These are phyloP conservation scores for Ips typographus DNA, from an alignment of 1,140 invertebrate genomes.

Conservation along the genomic window DNA sequence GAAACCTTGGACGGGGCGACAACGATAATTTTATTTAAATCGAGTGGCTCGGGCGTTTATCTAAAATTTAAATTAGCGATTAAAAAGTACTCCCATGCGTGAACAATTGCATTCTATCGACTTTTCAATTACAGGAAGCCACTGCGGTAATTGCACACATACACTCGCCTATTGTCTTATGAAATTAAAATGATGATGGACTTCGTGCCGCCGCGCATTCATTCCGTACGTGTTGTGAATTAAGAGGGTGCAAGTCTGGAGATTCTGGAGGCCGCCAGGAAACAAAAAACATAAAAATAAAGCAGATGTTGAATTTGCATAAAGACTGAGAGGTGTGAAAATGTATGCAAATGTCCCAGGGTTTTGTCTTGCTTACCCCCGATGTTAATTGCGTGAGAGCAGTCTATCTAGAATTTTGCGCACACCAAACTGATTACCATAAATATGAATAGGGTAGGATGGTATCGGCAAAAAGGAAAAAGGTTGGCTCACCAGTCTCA, in stretches of 20 bases:
- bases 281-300: background rate
- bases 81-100: slow-evolving; percentile 5
- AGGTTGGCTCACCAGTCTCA: background rate
- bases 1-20: background rate
- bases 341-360: too few species aligned
- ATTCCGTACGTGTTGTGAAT: background rate
- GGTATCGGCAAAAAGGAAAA: background rate
- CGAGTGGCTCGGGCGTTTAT: too few species aligned
- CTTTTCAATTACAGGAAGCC: slow-evolving; percentile 12
- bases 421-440: slow-evolving; percentile 3
- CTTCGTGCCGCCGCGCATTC: background rate
- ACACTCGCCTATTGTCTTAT: slow-evolving; percentile 7
- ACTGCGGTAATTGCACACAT: background rate
- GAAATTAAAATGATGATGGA: slow-evolving; percentile 10
- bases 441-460: background rate
- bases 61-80: background rate
- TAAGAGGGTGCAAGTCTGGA: background rate
- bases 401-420: background rate
- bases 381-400: background rate
- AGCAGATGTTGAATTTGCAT: too few species aligned
- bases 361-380: too few species aligned
- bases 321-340: too few species aligned
- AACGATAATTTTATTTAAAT: background rate
- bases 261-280: background rate
- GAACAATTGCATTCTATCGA: slow-evolving; percentile 13